Base-by-base conservation (phyloP, 1,140 invertebrate species). In the Epicauta chinensis region DNA sequence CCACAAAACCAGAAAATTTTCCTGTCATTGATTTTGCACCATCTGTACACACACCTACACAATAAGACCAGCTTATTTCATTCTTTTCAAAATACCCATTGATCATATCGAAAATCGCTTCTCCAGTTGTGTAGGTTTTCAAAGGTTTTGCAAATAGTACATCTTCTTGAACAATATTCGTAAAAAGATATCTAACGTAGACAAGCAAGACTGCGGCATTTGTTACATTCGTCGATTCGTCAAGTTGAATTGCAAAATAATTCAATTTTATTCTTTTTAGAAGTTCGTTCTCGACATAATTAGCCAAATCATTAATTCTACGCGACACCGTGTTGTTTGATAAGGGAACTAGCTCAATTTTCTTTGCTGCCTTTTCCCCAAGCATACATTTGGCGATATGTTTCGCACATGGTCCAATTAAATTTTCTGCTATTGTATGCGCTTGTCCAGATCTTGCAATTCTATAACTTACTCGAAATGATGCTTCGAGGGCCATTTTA, bases 1-100 rank as follows among this genome's bases (percentile, higher is more conserved):
- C n/a, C 37, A 62, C 51, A 51, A 55, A 56, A 51, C 63, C 59
- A 54, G 51, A 56, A 56, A 48, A 51, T 49, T 56, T 60, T 44
- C 65, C 62, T 17, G 60, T 53, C 66, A 70, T 68, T 32, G 66
- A 57, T 59, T 56, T 59, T 40, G 65, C 66, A 42, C 64, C 62
- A 62, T 70, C 67, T 51, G 66, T 71, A 55, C 64, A 71, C 50
- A 69, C 58, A 39, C 61, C 63, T 51, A 65, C 48, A 44, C 60
- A 64, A 32, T 63, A 51, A 16, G 61, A 39, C 48, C 62, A 65
- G 41, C 31, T 37, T 30, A 63, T 42, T 46, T 58, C 51, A 50
- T 63, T 63, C 53, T 57, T 55, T 43, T 51, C 41, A 46, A 58
- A 46, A 58, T 51, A 56, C 42, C 31, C 49, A 47, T 63, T 52